Evolutionary conservation across 1,140 invertebrate species (phyloP), one percentile per base, ranked within the genome.

Genomic region (Bemisia tabaci): DNA sequence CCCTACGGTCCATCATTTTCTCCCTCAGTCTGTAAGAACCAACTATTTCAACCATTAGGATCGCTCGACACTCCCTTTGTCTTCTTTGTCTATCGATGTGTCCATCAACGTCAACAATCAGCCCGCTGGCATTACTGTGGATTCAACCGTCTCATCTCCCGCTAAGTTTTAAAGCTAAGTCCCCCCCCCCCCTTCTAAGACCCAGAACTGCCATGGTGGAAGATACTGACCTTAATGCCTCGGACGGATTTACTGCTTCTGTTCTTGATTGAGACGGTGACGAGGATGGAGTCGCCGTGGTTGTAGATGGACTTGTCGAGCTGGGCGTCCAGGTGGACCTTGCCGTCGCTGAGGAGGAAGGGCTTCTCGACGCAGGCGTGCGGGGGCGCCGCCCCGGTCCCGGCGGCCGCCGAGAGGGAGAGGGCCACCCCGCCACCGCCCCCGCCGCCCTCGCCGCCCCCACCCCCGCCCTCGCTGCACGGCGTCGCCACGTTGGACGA

Each of bases 211-310:
- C n/a, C n/a, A n/a, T n/a, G n/a, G n/a, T n/a, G n/a, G n/a, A n/a
- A n/a, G n/a, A 21, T 39, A 1, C 25, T 67, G 84, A 89, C 87
- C 83, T 87, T 92, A 68, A 99, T 89, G 79, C 94, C 89, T 73
- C 93, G 88, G 9, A 98, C 91, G 67, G 91, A 95, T 79, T 95
- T 97, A 74, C 88, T 92, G 72, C 93, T 97, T 72, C 94, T 94
- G 78, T 99, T 99, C 69, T 86, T 86, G 62, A 99, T 85, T 68
- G 87, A 83, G 11, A 98, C 86, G 74, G 89, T 91, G 0, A 98
- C 90, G 62, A 85, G 82, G 67, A 99, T 87, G 1, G 89, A 83
- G 75, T 98, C 95, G 12, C 94, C 95, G 75, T 98, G 95, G 1
- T 83, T 83, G 77, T 98, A 97, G 72, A 91, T 89, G 67, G 94